Conservation (phyloP, 2,888 invertebrate genomes). For the Hemaris fuciformis region DNA sequence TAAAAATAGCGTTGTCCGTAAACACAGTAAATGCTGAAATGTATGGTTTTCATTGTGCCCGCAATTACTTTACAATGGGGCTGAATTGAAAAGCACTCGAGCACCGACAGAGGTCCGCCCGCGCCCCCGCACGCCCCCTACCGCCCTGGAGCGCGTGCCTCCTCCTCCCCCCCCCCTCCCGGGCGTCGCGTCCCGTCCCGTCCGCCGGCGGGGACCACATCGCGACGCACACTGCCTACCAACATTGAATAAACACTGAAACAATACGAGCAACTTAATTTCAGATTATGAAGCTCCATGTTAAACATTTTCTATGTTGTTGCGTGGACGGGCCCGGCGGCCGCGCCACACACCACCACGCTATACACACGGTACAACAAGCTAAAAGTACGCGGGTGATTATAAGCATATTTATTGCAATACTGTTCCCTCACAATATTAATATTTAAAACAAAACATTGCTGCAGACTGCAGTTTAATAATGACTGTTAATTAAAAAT, state of each 20-base stretch:
- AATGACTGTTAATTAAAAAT: no score
- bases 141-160: neutral
- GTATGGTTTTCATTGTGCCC: constrained; percentile 41
- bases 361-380: no score
- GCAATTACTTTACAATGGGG: constrained; percentile 45
- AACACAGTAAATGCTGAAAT: constrained; percentile 28
- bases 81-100: constrained; percentile 45
- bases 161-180: neutral
- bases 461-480: no score
- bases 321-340: neutral
- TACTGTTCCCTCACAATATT: no score
- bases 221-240: neutral
- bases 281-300: constrained; percentile 5
- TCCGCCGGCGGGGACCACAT: neutral
- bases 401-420: no score
- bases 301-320: neutral
- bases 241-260: constrained; percentile 9
- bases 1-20: constrained; percentile 23
- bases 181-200: neutral
- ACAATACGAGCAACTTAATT: constrained; percentile 10
- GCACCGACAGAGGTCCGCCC: constrained; percentile 21
- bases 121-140: constrained; percentile 2
- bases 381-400: no score
- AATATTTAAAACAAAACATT: no score
- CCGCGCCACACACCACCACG: no score